Conservation (phyloP, 1,140 invertebrate genomes). For the Cydia strobilella region DNA sequence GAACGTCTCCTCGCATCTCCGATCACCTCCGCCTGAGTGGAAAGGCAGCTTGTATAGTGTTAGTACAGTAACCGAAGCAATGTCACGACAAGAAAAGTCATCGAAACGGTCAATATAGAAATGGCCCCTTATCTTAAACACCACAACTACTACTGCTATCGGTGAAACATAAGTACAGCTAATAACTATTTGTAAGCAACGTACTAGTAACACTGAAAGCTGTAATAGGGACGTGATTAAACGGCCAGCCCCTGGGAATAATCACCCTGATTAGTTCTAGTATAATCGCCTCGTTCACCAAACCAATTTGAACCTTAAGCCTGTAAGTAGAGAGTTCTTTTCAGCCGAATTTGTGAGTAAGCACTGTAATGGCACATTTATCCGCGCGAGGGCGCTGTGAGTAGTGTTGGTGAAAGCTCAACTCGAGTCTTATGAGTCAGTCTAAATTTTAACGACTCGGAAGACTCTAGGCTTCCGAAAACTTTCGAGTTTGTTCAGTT, state of each 20-base stretch:
- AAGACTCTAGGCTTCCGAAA: too few relatives aligned
- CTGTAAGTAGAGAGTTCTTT: neutral
- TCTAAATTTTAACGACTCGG: too few relatives aligned
- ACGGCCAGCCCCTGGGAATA: slow-evolving; percentile 10
- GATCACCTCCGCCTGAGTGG: too few relatives aligned
- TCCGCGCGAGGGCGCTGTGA: neutral
- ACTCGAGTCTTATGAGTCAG: neutral
- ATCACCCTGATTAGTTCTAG: slow-evolving; percentile 27
- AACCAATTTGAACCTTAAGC: neutral
- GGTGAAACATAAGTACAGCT: neutral
- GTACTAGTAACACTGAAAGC: neutral
- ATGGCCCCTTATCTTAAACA: neutral
- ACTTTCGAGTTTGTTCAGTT: too few relatives aligned
- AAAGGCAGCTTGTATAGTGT: too few relatives aligned
- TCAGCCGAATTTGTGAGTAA: neutral
- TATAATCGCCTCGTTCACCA: neutral
- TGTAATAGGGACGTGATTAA: slow-evolving; percentile 23
- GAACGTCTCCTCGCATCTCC: too few relatives aligned
- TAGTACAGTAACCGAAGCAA: too few relatives aligned
- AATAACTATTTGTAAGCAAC: slow-evolving; percentile 1
- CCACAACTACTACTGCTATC: neutral
- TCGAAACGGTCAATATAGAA: too few relatives aligned
- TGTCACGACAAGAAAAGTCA: too few relatives aligned
- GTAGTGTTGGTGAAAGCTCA: neutral
- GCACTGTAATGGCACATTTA: slow-evolving; percentile 3